Percentiles rank a stretch among this genome's conserved stretches.
phyloP scores from a whole-genome alignment of 2,113 vertebrate species.

The Bubo blakistoni region DNA sequence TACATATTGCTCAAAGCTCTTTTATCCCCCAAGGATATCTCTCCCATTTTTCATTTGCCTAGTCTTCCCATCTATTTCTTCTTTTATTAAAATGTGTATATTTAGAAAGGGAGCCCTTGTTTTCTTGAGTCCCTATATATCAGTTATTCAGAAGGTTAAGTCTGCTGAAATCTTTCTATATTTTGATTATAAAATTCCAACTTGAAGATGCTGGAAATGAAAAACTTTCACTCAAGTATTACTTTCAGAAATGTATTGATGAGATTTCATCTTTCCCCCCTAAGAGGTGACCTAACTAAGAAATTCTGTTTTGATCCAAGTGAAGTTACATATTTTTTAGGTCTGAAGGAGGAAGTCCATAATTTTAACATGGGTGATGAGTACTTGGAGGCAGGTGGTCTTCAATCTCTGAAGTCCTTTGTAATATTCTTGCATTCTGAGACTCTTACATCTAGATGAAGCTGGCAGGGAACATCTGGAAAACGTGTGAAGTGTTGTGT shows the following conservation, averaged over 20 bases:
- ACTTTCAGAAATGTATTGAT: neutral
- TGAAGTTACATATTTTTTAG: neutral
- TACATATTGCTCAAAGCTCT: constrained; percentile 16
- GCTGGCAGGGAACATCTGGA: neutral
- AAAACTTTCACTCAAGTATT: neutral
- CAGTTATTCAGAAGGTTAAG: constrained; percentile 9
- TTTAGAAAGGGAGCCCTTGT: neutral
- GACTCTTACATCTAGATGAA: neutral
- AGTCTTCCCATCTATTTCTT: neutral
- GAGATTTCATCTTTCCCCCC: neutral
- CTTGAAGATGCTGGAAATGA: neutral
- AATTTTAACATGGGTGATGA: neutral
- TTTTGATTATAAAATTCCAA: neutral
- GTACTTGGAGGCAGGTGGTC: neutral
- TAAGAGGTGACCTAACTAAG: neutral
- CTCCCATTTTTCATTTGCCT: constrained; percentile 16
- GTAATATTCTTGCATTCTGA: neutral
- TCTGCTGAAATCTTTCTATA: neutral
- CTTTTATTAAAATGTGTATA: constrained; percentile 9
- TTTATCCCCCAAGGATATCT: neutral
- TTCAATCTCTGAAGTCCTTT: neutral
- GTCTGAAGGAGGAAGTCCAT: neutral
- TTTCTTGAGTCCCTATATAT: neutral
- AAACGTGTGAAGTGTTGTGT: neutral
- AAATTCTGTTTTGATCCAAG: neutral